Evolutionary conservation across 2,888 invertebrate species (phyloP).

Genomic region (Leucophenga montana): DNA sequence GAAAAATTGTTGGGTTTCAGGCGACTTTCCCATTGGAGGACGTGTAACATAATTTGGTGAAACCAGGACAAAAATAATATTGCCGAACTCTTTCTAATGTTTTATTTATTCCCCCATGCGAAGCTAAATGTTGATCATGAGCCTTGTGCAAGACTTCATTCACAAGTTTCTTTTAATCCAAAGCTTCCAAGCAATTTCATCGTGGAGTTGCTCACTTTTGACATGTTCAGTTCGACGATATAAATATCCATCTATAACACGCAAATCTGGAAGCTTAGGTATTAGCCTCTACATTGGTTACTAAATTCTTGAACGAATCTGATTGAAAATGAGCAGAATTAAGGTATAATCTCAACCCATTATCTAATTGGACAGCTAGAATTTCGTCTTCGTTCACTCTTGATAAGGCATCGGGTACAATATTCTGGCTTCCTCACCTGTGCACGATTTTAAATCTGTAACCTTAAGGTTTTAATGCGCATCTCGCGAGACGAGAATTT

Average conservation of each 20-base stretch:
- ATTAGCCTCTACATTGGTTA: too few species aligned
- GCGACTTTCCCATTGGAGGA: neutral
- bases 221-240: constrained; percentile 22
- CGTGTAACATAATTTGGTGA: neutral
- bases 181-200: constrained; percentile 31
- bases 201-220: constrained; percentile 11
- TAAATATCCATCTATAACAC: neutral
- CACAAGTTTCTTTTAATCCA: constrained; percentile 21
- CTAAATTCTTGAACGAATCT: too few species aligned
- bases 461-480: constrained; percentile 45
- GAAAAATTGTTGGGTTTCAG: neutral
- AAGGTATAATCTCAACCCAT: neutral
- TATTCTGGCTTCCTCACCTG: constrained; percentile 47
- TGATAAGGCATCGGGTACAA: constrained; percentile 38
- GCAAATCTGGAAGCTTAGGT: constrained; percentile 18
- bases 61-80: constrained; percentile 5
- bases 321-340: neutral
- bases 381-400: constrained; percentile 8
- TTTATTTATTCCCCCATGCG: constrained; percentile 20
- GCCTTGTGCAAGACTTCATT: constrained; percentile 6
- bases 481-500: constrained; percentile 46
- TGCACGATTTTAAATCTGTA: constrained; percentile 46
- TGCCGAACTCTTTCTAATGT: neutral
- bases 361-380: neutral
- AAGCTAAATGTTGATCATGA: constrained; percentile 12